phyloP scores from a whole-genome alignment of 2,113 vertebrate genomes.

The Vulpes vulpes region DNA sequence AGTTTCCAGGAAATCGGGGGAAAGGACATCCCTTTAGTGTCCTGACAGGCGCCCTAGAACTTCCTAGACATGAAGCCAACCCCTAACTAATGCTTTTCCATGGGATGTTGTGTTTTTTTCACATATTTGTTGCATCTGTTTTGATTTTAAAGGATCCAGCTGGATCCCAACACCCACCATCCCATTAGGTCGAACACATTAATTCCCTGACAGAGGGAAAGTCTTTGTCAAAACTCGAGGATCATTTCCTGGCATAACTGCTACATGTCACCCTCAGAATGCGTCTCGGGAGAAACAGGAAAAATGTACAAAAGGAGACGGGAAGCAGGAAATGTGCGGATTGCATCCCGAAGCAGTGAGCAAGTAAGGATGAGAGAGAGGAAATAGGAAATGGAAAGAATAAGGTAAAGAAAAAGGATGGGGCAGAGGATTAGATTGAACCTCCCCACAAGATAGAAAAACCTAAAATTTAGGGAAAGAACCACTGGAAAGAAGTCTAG shows the following conservation, averaged over 20 bases:
- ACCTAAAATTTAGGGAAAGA: background rate
- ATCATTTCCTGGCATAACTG: background rate
- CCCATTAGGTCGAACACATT: background rate
- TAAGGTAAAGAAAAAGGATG: background rate
- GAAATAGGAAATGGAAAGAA: background rate
- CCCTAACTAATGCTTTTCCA: slow-evolving; percentile 1
- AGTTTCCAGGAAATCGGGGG: slow-evolving; percentile 45
- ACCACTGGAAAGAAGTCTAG: background rate
- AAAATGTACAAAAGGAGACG: background rate
- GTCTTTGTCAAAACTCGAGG: slow-evolving; percentile 18
- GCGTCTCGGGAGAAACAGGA: background rate
- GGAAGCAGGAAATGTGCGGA: background rate
- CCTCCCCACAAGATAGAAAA: background rate
- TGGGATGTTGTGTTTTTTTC: background rate
- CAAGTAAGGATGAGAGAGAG: background rate
- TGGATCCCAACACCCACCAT: background rate
- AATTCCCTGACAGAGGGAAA: background rate
- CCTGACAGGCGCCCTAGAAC: background rate
- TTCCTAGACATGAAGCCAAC: background rate
- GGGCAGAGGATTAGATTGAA: background rate
- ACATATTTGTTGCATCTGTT: background rate
- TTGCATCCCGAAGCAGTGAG: background rate
- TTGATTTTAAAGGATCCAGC: background rate
- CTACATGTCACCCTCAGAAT: background rate
- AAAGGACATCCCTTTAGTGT: background rate